Evolutionary conservation across 2,113 vertebrate species (phyloP).

Genomic region (Callipepla californica): DNA sequence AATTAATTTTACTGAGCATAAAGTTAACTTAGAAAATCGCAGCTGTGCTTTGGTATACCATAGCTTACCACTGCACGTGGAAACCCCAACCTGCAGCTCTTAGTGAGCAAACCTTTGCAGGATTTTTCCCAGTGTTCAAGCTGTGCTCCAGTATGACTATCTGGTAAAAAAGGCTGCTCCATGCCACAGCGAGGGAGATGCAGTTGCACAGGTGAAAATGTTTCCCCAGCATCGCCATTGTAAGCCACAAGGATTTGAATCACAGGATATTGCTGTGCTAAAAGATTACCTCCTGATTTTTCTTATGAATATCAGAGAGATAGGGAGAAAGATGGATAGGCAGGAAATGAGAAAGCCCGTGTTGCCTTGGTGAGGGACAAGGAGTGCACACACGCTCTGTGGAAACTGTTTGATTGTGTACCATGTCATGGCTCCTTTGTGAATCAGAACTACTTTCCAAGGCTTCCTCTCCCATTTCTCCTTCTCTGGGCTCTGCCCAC

Average conservation of each 20-base stretch:
- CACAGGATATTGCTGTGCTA: constrained; percentile 58
- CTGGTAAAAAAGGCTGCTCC: background rate
- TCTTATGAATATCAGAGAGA: constrained; percentile 35
- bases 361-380: constrained; percentile 36
- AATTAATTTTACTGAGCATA: background rate
- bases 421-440: background rate
- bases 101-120: background rate
- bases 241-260: constrained; percentile 17
- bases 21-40: background rate
- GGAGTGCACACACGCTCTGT: background rate
- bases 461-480: background rate
- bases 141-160: background rate
- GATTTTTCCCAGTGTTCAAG: background rate
- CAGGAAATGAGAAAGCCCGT: constrained; percentile 64
- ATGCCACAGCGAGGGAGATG: background rate
- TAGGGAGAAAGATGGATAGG: constrained; percentile 11
- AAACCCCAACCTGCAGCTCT: background rate
- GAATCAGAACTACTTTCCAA: background rate
- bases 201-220: background rate
- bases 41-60: background rate
- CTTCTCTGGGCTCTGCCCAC: background rate
- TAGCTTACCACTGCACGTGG: background rate
- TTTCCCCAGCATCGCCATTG: background rate
- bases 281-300: background rate
- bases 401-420: background rate